Percentiles rank a stretch among this genome's conserved stretches.
Evolutionary conservation across 1,140 invertebrate species (phyloP).

Genomic region (Nebria ingens): DNA sequence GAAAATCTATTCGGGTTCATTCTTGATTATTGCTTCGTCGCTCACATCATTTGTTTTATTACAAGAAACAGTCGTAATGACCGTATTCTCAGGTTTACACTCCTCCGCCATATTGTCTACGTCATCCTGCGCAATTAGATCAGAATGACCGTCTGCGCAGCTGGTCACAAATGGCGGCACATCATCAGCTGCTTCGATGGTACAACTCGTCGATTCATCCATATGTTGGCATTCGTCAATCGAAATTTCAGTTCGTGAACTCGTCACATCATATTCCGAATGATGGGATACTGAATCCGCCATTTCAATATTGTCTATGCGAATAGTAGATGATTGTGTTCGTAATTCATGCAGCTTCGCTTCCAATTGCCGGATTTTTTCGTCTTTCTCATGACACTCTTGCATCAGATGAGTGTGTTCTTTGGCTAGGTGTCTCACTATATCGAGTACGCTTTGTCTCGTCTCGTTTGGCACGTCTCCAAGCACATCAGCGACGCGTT

Average conservation of each 20-base stretch:
- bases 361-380: constrained; percentile 23
- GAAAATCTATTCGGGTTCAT: background rate
- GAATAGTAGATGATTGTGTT: constrained; percentile 11
- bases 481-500: background rate
- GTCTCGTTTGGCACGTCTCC: background rate
- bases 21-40: background rate
- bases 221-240: background rate
- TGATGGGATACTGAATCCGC: background rate
- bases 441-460: constrained; percentile 21
- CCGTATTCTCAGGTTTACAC: background rate
- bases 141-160: background rate
- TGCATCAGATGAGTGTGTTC: constrained; percentile 22
- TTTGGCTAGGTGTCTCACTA: constrained; percentile 22
- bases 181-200: constrained; percentile 14
- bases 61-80: background rate
- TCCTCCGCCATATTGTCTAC: background rate
- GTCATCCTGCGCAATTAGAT: background rate
- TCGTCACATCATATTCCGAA: constrained; percentile 8
- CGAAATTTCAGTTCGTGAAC: background rate
- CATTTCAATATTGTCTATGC: background rate
- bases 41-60: background rate
- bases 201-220: constrained; percentile 16
- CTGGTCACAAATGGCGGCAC: background rate
- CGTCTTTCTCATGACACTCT: constrained; percentile 23
- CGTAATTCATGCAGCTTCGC: constrained; percentile 17